A percentile compares a stretch with the other conserved stretches of the same genome.
phyloP scores from a whole-genome alignment of 2,888 invertebrate species.

The Magallana nippona region DNA sequence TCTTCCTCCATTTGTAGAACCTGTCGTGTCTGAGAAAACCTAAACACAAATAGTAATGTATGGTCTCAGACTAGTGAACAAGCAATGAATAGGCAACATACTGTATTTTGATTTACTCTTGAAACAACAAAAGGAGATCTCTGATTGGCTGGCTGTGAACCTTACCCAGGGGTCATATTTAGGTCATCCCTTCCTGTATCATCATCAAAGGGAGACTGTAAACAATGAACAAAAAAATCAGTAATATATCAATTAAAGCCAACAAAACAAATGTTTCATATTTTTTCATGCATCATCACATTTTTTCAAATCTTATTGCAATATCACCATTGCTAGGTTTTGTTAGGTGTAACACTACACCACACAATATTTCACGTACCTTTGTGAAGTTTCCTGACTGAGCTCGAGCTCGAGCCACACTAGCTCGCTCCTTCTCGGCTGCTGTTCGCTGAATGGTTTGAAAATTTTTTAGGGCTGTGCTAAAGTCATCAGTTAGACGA shows the following conservation, averaged over 20 bases:
- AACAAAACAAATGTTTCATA: too few species aligned
- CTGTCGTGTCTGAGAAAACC: slow-evolving; percentile 83
- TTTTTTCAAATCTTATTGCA: too few species aligned
- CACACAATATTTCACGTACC: not conserved
- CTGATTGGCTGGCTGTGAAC: not conserved
- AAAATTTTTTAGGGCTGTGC: slow-evolving; percentile 92
- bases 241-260: not conserved
- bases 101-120: not conserved
- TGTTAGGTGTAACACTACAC: too few species aligned
- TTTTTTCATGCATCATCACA: too few species aligned
- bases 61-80: too few species aligned
- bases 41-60: slow-evolving; percentile 38
- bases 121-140: not conserved
- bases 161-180: slow-evolving; percentile 59
- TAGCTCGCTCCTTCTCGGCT: slow-evolving; percentile 94
- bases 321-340: not conserved
- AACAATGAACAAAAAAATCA: not conserved
- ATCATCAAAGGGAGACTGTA: slow-evolving; percentile 61
- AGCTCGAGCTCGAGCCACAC: slow-evolving; percentile 84
- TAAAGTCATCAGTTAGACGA: slow-evolving; percentile 94
- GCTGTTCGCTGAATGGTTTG: slow-evolving; percentile 90
- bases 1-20: slow-evolving; percentile 89
- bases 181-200: slow-evolving; percentile 53
- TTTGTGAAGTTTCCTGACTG: slow-evolving; percentile 59
- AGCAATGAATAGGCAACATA: too few species aligned